Evolutionary conservation across 2,888 invertebrate species (phyloP).

Genomic region (Carterocephalus palaemon): DNA sequence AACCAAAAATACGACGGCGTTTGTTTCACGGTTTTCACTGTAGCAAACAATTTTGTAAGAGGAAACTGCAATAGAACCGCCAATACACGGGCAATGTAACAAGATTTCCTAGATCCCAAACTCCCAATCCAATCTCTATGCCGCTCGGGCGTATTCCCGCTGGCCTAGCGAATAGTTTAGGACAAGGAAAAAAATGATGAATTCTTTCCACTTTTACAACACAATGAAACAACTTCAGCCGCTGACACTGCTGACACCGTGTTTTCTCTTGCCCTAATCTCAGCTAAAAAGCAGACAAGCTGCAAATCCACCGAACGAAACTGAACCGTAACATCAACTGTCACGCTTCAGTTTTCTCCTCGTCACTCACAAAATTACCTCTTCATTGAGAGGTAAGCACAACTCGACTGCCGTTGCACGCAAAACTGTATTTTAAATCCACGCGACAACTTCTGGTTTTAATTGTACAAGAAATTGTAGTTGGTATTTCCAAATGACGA

Average conservation of each 20-base stretch:
- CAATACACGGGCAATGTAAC: slow-evolving; percentile 26
- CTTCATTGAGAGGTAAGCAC: slow-evolving; percentile 52
- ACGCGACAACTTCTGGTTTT: slow-evolving; percentile 36
- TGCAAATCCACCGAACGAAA: background rate
- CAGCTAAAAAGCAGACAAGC: slow-evolving; percentile 3
- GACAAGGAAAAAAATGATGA: slow-evolving; percentile 38
- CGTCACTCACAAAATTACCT: slow-evolving; percentile 45
- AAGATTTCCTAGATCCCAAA: slow-evolving; percentile 38
- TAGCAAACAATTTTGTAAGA: slow-evolving; percentile 19
- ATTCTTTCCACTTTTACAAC: slow-evolving; percentile 34
- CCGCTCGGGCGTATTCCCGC: slow-evolving; percentile 34
- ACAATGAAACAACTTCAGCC: slow-evolving; percentile 40
- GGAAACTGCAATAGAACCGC: slow-evolving; percentile 22
- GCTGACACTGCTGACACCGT: slow-evolving; percentile 46
- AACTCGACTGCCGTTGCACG: slow-evolving; percentile 36
- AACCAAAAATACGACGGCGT: background rate
- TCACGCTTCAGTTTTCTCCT: background rate
- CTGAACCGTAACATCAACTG: background rate
- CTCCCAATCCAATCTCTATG: slow-evolving; percentile 48
- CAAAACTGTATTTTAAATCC: slow-evolving; percentile 37
- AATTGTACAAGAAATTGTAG: slow-evolving; percentile 44
- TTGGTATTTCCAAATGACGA: slow-evolving; percentile 51
- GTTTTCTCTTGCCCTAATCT: slow-evolving; percentile 37
- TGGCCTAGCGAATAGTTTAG: slow-evolving; percentile 33
- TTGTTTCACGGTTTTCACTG: slow-evolving; percentile 2